phyloP scores from a whole-genome alignment of 2,888 invertebrate genomes.

The Amphipoea lucens region DNA sequence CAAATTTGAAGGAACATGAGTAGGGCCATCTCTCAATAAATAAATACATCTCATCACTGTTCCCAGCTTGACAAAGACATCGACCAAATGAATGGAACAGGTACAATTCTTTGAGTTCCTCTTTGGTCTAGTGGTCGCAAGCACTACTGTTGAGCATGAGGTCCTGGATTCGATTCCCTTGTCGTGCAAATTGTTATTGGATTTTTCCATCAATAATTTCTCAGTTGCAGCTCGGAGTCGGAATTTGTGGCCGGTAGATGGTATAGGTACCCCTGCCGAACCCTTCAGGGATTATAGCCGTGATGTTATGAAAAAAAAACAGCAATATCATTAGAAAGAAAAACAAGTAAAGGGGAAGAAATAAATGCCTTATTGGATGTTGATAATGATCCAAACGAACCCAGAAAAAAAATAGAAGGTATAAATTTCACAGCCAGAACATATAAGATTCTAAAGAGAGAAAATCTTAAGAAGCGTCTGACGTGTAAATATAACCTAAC shows the following conservation, averaged over 20 bases:
- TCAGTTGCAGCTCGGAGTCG: neutral
- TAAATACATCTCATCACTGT: neutral
- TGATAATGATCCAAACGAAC: neutral
- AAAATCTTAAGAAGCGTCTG: neutral
- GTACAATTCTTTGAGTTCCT: neutral
- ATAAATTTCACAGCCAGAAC: neutral
- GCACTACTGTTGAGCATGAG: neutral
- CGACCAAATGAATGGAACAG: neutral
- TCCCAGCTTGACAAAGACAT: neutral
- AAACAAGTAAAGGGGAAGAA: neutral
- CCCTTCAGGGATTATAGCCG: neutral
- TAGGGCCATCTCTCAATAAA: neutral
- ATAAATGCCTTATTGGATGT: neutral
- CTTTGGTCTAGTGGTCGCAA: neutral
- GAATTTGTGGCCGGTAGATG: neutral
- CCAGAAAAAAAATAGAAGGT: neutral
- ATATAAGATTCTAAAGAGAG: neutral
- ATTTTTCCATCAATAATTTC: neutral
- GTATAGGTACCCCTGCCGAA: neutral
- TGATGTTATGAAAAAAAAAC: neutral
- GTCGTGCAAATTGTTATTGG: neutral
- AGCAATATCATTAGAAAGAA: neutral
- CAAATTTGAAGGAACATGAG: neutral
- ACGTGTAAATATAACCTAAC: conserved; percentile 32
- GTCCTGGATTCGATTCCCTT: neutral